Conservation (phyloP, 2,888 invertebrate genomes). For the Ennomos quercinarius region DNA sequence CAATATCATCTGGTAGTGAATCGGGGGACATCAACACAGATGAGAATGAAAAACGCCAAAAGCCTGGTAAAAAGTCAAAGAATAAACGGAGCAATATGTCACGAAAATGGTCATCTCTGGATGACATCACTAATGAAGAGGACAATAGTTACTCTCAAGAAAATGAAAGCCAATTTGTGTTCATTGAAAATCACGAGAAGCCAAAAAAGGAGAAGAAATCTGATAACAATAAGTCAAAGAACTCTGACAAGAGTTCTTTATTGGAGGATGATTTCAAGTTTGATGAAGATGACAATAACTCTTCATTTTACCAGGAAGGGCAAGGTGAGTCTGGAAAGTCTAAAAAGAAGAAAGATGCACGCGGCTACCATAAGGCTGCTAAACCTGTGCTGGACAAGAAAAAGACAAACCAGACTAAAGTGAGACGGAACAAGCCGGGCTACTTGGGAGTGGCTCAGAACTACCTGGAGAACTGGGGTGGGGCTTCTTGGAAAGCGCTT, state of each 20-base stretch:
- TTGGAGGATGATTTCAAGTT: slow-evolving; percentile 64
- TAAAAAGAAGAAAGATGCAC: slow-evolving; percentile 81
- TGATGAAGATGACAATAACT: slow-evolving; percentile 67
- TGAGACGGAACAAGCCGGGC: slow-evolving; percentile 71
- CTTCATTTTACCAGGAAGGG: slow-evolving; percentile 70
- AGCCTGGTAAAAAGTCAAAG: slow-evolving; percentile 71
- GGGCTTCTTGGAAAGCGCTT: slow-evolving; percentile 86
- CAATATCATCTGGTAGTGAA: slow-evolving; percentile 80
- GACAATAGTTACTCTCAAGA: slow-evolving; percentile 62
- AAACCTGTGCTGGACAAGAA: slow-evolving; percentile 76
- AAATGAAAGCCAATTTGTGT: slow-evolving; percentile 76
- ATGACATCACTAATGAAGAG: slow-evolving; percentile 79
- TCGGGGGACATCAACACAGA: slow-evolving; percentile 78
- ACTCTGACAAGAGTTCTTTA: slow-evolving; percentile 54
- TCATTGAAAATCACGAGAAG: slow-evolving; percentile 77
- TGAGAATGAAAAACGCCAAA: slow-evolving; percentile 71
- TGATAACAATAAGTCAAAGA: slow-evolving; percentile 59
- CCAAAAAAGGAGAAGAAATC: slow-evolving; percentile 74
- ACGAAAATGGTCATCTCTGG: slow-evolving; percentile 87
- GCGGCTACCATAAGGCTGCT: slow-evolving; percentile 65
- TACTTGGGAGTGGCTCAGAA: slow-evolving; percentile 76
- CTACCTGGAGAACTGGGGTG: slow-evolving; percentile 84
- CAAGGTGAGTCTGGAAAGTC: slow-evolving; percentile 64
- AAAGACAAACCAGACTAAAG: slow-evolving; percentile 74
- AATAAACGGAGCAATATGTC: slow-evolving; percentile 76